Evolutionary conservation across 2,113 vertebrate species (phyloP).

Genomic region (Heterotis niloticus): DNA sequence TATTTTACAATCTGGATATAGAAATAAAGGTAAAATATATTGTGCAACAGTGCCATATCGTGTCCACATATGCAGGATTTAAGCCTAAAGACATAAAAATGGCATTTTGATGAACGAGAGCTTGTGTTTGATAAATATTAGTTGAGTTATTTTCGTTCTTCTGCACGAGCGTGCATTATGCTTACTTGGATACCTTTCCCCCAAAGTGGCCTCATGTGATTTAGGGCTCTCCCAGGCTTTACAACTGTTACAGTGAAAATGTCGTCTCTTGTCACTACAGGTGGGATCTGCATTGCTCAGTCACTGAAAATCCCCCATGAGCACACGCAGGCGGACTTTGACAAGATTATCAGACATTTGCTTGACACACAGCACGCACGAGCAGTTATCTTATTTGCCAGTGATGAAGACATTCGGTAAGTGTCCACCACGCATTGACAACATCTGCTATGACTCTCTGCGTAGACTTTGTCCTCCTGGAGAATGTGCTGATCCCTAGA

Average conservation of each 20-base stretch:
- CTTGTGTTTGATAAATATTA: not conserved
- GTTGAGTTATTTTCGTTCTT: not conserved
- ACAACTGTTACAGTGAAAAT: not conserved
- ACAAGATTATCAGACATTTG: conserved; percentile 83
- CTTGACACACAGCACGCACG: conserved; percentile 82
- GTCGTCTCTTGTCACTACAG: conserved; percentile 53
- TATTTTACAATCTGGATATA: too few species aligned
- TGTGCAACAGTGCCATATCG: not conserved
- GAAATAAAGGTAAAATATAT: not conserved
- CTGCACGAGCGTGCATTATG: not conserved
- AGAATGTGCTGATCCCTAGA: conserved; percentile 55
- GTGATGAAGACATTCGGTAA: conserved; percentile 91
- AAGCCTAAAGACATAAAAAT: not conserved
- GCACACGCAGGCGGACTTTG: conserved; percentile 79
- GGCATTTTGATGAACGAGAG: not conserved
- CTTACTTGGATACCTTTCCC: not conserved
- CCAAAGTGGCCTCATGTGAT: not conserved
- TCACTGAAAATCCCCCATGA: conserved; percentile 90
- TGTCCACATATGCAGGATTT: not conserved
- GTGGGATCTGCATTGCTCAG: conserved; percentile 93
- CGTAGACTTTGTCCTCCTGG: conserved; percentile 51
- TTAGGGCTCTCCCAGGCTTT: not conserved
- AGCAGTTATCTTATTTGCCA: conserved; percentile 84
- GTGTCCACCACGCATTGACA: conserved; percentile 17
- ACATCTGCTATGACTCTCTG: not conserved